Percentiles rank a stretch among this genome's conserved stretches.
phyloP scores from a whole-genome alignment of 2,113 vertebrate species.

The Chamaetylas fuelleborni region DNA sequence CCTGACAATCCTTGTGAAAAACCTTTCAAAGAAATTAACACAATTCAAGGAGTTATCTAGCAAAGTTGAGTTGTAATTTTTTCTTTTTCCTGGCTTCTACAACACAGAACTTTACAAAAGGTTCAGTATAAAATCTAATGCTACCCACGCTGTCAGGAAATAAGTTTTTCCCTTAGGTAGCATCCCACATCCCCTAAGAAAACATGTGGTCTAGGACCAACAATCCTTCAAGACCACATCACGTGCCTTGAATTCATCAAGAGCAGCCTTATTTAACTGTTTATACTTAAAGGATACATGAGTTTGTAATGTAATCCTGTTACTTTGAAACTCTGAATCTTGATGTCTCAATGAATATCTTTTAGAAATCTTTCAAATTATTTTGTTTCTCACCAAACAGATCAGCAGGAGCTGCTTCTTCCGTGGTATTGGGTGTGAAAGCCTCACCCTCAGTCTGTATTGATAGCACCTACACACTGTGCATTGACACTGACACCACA shows the following conservation, averaged over 20 bases:
- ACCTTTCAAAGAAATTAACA: not conserved
- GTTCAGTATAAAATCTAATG: not conserved
- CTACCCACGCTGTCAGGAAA: constrained; percentile 35
- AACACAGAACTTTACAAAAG: not conserved
- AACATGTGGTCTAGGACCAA: not conserved
- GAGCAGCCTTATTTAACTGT: not conserved
- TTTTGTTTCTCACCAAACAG: not conserved
- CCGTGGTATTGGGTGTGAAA: not conserved
- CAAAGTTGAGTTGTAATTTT: not conserved
- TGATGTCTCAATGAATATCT: not conserved
- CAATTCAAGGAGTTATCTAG: not conserved
- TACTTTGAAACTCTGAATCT: not conserved
- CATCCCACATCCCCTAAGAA: constrained; percentile 2
- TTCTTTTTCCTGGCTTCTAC: not conserved
- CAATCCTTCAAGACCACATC: not conserved
- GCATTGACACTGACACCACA: not conserved
- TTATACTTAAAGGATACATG: not conserved
- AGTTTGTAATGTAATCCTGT: not conserved
- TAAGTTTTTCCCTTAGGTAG: constrained; percentile 17
- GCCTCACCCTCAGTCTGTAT: not conserved
- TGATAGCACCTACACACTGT: not conserved
- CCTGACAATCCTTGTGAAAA: not conserved
- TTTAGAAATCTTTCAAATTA: not conserved
- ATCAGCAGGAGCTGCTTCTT: not conserved
- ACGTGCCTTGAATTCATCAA: not conserved